Base-by-base conservation (phyloP, 2,888 invertebrate genomes). In the Leucoma salicis region DNA sequence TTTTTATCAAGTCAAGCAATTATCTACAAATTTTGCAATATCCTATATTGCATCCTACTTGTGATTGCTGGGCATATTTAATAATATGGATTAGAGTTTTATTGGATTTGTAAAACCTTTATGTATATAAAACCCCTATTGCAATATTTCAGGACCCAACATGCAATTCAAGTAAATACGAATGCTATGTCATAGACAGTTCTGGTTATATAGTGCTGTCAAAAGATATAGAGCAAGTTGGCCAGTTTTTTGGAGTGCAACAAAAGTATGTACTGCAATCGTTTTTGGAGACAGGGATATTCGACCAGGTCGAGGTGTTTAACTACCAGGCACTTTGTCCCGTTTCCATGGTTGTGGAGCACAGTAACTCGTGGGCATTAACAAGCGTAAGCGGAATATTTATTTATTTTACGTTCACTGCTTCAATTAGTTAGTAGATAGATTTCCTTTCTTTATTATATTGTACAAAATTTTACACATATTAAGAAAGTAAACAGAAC, bases 121-220 rank as follows among this genome's bases (percentile, higher is more conserved):
- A n/a, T n/a, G n/a, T n/a, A n/a, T n/a, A n/a, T n/a, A n/a, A n/a
- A n/a, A n/a, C n/a, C n/a, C n/a, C n/a, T n/a, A n/a, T n/a, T n/a
- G n/a, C n/a, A n/a, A n/a, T 27, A 12, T 70, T 63, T 4, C 60
- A 87, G 85, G 79, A 76, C 12, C 64, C 82, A 68, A 89, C 56
- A 61, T 92, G 91, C 42, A 67, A 74, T 21, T 87, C 90, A n/a
- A 91, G 91, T 16, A 88, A 91, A 31, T 88, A 94, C 54, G 93
- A 94, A 52, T 98, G 98, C 71, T 98, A 95, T 74, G 91, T 98
- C n/a, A 91, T 98, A 29, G 98, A 98, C 74, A 95, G 95, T 74
- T 96, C 97, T 63, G 98, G 97, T 0, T 98, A 97, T 74, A 91
- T 97, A 5, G 91, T 98, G 1, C 87, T 96, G 7, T 93, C 96